Evolutionary conservation across 2,888 invertebrate species (phyloP).

Genomic region (Eupeodes luniger): DNA sequence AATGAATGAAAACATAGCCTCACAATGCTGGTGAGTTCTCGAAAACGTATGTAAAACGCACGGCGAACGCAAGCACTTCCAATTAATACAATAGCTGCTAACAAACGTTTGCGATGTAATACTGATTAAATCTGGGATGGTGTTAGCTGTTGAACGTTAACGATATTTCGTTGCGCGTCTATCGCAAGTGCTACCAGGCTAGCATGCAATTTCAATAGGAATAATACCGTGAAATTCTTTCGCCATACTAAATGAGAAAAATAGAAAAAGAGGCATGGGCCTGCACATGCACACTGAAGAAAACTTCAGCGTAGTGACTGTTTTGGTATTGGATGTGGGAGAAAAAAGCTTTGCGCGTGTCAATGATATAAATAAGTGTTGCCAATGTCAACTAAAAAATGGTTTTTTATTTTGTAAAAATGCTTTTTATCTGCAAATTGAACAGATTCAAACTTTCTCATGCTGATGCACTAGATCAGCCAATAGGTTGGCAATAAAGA

Average conservation of each 20-base stretch:
- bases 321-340: not conserved
- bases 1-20: constrained; percentile 60
- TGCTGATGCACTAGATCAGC: too few species aligned
- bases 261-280: constrained; percentile 18
- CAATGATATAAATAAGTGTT: constrained; percentile 19
- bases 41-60: constrained; percentile 59
- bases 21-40: constrained; percentile 1
- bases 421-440: too few species aligned
- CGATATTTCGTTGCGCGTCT: constrained; percentile 82
- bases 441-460: too few species aligned
- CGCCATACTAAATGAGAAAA: constrained; percentile 14
- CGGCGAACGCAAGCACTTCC: constrained; percentile 33
- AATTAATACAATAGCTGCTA: constrained; percentile 35
- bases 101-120: constrained; percentile 31
- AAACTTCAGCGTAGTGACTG: not conserved
- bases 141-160: constrained; percentile 53
- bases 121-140: constrained; percentile 24
- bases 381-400: not conserved
- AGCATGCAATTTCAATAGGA: constrained; percentile 76
- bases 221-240: not conserved
- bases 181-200: constrained; percentile 83
- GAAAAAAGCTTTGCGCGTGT: constrained; percentile 29
- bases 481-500: too few species aligned
- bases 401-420: too few species aligned
- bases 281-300: constrained; percentile 34